Percentiles rank a stretch among this genome's conserved stretches.
Evolutionary conservation across 2,888 invertebrate genomes (phyloP).

Genomic region (Linyphia triangularis): DNA sequence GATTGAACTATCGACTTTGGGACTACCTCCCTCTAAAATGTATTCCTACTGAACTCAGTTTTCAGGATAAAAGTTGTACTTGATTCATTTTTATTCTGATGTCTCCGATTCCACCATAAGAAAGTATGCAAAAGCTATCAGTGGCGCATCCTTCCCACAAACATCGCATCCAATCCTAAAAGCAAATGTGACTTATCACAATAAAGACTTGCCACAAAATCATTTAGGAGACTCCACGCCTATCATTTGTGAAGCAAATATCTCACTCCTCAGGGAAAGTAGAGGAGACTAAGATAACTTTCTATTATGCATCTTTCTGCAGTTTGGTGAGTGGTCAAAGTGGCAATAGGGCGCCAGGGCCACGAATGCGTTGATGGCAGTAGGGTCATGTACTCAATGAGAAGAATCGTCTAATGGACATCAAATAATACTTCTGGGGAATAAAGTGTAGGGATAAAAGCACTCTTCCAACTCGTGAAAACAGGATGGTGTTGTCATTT

Average conservation of each 20-base stretch:
- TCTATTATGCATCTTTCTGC: constrained; percentile 56
- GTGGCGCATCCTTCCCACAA: too few relatives aligned
- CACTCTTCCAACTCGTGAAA: constrained; percentile 19
- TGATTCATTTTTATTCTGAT: too few relatives aligned
- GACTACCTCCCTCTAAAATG: too few relatives aligned
- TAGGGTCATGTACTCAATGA: constrained; percentile 30
- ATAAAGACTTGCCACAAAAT: constrained; percentile 1
- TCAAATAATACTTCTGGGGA: constrained; percentile 42
- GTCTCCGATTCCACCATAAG: too few relatives aligned
- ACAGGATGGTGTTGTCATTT: constrained; percentile 20
- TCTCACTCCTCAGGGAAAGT: constrained; percentile 10
- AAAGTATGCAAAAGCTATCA: too few relatives aligned
- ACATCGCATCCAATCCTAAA: too few relatives aligned
- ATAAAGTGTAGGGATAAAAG: constrained; percentile 30
- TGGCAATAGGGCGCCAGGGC: constrained; percentile 18
- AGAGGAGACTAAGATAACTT: constrained; percentile 45
- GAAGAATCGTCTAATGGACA: constrained; percentile 58
- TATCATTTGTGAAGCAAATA: constrained; percentile 61
- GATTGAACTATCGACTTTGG: too few relatives aligned
- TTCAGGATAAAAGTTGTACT: too few relatives aligned
- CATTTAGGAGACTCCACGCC: constrained; percentile 29
- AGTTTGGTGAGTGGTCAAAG: constrained; percentile 46
- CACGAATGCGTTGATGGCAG: constrained; percentile 13
- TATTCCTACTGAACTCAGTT: too few relatives aligned
- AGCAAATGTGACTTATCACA: constrained; percentile 28